Evolutionary conservation across 2,797 vertebrate species (phyloP).

Genomic region (Platyrinchus mystaceus): DNA sequence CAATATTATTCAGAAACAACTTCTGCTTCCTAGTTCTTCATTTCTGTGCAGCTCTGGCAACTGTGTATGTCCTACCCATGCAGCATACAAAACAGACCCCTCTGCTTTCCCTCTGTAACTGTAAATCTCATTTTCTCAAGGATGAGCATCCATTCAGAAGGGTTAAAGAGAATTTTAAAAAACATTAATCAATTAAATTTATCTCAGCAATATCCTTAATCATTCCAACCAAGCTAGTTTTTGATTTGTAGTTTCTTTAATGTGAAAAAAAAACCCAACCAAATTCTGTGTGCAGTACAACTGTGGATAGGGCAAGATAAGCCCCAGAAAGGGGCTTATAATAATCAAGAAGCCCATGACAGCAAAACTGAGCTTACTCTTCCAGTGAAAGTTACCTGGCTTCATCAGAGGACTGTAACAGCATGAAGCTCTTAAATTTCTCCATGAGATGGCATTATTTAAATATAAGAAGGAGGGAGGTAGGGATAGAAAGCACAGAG

Average conservation of each 20-base stretch:
- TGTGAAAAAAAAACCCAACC: neutral
- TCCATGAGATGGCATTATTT: conserved; percentile 27
- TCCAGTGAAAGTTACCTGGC: neutral
- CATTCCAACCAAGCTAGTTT: neutral
- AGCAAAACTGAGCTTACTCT: neutral
- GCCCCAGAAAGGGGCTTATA: neutral
- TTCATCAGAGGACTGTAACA: neutral
- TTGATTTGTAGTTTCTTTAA: neutral
- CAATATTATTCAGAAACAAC: neutral
- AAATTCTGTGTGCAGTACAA: neutral
- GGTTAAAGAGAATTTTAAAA: neutral
- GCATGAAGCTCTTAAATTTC: conserved; percentile 6
- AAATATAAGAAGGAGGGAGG: neutral
- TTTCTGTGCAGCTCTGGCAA: neutral
- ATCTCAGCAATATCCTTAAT: neutral
- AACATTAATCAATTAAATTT: neutral
- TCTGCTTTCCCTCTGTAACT: neutral
- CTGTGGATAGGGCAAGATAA: neutral
- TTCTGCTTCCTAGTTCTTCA: neutral
- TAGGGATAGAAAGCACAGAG: neutral
- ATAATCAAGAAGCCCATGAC: neutral
- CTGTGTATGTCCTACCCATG: neutral
- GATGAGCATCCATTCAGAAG: neutral
- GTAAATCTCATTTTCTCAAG: neutral
- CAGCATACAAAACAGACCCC: neutral